Conservation (phyloP, 1,140 invertebrate genomes). For the Magallana ariakensis region DNA sequence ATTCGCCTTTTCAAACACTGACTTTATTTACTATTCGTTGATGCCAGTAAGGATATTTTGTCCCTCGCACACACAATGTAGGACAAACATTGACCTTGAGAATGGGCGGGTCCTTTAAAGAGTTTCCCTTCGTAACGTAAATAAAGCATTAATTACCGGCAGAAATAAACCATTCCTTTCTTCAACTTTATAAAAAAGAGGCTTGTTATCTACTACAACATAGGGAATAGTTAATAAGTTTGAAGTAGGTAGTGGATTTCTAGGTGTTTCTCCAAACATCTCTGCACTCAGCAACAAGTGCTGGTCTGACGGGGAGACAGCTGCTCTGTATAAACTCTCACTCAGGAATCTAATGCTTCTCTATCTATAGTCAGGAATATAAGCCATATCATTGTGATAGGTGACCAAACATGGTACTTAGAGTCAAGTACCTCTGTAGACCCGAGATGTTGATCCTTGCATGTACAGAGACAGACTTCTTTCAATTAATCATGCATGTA, state of each 20-base stretch:
- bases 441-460: too few species aligned
- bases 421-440: too few species aligned
- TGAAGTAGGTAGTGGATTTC: not conserved
- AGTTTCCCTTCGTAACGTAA: not conserved
- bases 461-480: too few species aligned
- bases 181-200: conserved; percentile 1
- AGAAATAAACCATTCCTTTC: not conserved
- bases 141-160: not conserved
- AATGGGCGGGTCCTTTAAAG: not conserved
- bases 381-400: too few species aligned
- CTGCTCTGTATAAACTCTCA: not conserved
- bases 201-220: not conserved
- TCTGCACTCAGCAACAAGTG: not conserved
- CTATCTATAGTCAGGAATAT: too few species aligned
- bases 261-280: conserved; percentile 28
- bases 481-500: too few species aligned
- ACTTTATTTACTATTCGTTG: too few species aligned
- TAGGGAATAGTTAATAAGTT: not conserved
- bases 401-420: too few species aligned
- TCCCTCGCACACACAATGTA: not conserved
- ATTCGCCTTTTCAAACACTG: too few species aligned
- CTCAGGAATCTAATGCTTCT: not conserved
- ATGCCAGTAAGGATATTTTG: too few species aligned
- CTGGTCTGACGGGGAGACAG: not conserved
- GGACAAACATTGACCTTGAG: not conserved